Base-by-base conservation (phyloP, 2,888 invertebrate genomes). In the Callimorpha dominula region DNA sequence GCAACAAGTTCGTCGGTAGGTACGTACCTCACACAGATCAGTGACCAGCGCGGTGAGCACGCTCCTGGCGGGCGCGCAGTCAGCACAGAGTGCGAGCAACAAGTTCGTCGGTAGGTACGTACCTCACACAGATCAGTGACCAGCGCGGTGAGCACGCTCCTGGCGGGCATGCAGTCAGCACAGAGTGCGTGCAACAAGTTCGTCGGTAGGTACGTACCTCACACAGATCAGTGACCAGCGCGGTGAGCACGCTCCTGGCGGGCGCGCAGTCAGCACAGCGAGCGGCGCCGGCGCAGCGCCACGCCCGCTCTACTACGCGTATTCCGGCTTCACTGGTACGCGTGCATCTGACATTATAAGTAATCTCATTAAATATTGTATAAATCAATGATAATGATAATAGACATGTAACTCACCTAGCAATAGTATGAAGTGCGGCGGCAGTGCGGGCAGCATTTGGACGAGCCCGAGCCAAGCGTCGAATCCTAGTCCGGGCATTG, bases 381-480 rank as follows among this genome's bases (percentile, higher is more conserved):
- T 43, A 43, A 43, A 43, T 43, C 5, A 43, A 43, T 4, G 43
- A n/a, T n/a, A n/a, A n/a, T 1, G 8, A 15, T 42, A 64, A 17
- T 43, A 42, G 4, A 40, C 63, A 17, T 46, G 46, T n/a, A 31
- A 57, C 20, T 17, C 80, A 94, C 95, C 93, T 90, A 20, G 89
- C 90, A 0, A 92, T 77, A 0, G 88, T 78, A 3, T 85, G 87
- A 9, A 95, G 82, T 0, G 89, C 86, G 14, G 94, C 92, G 0
- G 91, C 89, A 0, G 89, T 84, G 6, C 87, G 85, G 0, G 93
- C 94, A 3, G 89, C 88, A 14, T 73, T 77, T 20, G 90, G 89
- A 0, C 93, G 81, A 20, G 94, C 83, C 0, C 91, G 88, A 43
- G 91, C 83, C 76, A 94, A 72, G 0, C 88, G 85, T 0, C 89